Evolutionary conservation across 1,140 invertebrate genomes (phyloP), one percentile per base, ranked within the genome.

Genomic region (Drosophila biarmipes): DNA sequence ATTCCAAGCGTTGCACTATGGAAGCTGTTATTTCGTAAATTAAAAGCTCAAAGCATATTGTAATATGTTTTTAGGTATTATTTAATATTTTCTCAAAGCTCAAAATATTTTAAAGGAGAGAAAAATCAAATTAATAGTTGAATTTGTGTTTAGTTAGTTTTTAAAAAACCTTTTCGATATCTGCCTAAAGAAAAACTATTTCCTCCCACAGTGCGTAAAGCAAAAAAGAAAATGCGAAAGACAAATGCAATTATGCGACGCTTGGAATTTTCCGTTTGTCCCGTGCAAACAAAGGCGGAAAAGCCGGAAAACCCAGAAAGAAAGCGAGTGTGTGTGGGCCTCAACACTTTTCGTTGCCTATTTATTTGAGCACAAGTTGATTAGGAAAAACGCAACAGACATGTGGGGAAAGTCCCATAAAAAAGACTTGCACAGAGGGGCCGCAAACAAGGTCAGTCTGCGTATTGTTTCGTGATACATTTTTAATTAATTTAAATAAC

Each of bases 401-500:
- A 74, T 81, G 67, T 74, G 78, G 54, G 78, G 54, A 48, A 37
- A 51, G 59, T 43, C 51, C 35, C 58, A 73, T 73, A 67, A 78
- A 82, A 46, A 58, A 51, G 40, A 24, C 45, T 24, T 42, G 4
- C 35, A 37, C 3, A 37, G 35, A 55, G 31, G 31, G 17, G 24
- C 37, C 35, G 14, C 49, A 69, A 87, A 80, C 72, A 89, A 90
- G 84, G 84, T 85, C 84, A 85, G 57, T 42, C 71, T 52, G 53
- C 59, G 72, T 64, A 78, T 85, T 90, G 68, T 78, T 74, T 68
- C 75, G 58, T 85, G 62, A 90, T 80, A 85, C 61, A 80, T 45
- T 85, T 90, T 85, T 78, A 89, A 89, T 89, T 85, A 72, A 89
- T 90, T 89, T 84, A 89, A 80, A 80, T 53, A 80, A 67, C 49